Percentiles rank a stretch among this genome's conserved stretches.
Evolutionary conservation across 2,888 invertebrate genomes (phyloP).

Genomic region (Xanthorhoe spadicearia): DNA sequence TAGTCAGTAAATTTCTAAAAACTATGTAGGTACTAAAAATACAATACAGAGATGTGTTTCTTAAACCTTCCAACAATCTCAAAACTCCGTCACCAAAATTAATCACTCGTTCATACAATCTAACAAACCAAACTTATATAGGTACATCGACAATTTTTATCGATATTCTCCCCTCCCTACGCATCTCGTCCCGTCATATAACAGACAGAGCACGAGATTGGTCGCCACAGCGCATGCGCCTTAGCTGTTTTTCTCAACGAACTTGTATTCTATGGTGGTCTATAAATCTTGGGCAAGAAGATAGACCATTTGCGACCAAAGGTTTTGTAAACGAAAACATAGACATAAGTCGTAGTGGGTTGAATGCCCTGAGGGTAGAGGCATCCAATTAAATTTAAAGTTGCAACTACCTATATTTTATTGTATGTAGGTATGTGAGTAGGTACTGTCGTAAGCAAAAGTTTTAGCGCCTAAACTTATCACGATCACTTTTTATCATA

Average conservation of each 20-base stretch:
- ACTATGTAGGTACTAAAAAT: too few species aligned
- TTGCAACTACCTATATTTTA: slow-evolving; percentile 29
- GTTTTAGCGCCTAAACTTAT: background rate
- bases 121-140: background rate
- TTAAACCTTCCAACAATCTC: too few species aligned
- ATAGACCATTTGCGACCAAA: slow-evolving; percentile 51
- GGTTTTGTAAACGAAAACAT: slow-evolving; percentile 61
- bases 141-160: slow-evolving; percentile 42
- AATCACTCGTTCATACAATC: too few species aligned
- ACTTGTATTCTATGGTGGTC: slow-evolving; percentile 46
- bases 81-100: too few species aligned
- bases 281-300: slow-evolving; percentile 63
- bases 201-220: slow-evolving; percentile 62
- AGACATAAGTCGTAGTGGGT: slow-evolving; percentile 43
- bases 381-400: slow-evolving; percentile 22
- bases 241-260: slow-evolving; percentile 65
- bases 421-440: background rate
- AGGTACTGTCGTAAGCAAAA: background rate
- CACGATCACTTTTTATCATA: too few species aligned
- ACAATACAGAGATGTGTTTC: too few species aligned
- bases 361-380: slow-evolving; percentile 30
- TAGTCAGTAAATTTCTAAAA: too few species aligned
- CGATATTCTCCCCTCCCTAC: slow-evolving; percentile 52
- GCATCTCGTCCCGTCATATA: slow-evolving; percentile 55
- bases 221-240: slow-evolving; percentile 68